Evolutionary conservation across 1,140 invertebrate genomes (phyloP).

Genomic region (Heliconius congener): DNA sequence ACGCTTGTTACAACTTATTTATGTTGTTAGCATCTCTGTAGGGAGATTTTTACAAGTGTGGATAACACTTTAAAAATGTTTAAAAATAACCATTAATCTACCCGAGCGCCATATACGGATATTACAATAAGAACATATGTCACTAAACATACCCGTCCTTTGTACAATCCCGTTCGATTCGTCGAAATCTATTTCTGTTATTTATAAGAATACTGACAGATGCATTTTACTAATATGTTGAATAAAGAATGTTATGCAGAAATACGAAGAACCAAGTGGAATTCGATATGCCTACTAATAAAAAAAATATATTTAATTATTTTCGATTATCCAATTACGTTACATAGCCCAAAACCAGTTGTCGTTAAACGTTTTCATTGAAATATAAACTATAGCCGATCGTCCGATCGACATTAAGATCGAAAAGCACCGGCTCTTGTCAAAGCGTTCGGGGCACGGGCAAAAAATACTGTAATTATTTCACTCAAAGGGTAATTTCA

Average conservation of each 20-base stretch:
- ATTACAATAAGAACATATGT: background rate
- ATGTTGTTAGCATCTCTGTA: no score
- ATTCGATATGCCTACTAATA: background rate
- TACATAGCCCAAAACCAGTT: slow-evolving; percentile 25
- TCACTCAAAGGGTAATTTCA: slow-evolving; percentile 75
- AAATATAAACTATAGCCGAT: slow-evolving; percentile 36
- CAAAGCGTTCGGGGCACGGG: slow-evolving; percentile 57
- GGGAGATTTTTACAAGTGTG: no score
- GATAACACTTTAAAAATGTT: no score
- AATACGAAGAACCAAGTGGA: background rate
- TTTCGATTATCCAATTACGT: slow-evolving; percentile 26
- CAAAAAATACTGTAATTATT: slow-evolving; percentile 75
- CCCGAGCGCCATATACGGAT: no score
- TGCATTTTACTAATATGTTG: background rate
- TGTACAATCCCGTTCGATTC: background rate
- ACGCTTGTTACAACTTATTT: no score
- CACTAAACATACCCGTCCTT: background rate
- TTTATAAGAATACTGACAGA: background rate
- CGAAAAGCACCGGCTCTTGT: slow-evolving; percentile 63
- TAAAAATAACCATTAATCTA: no score
- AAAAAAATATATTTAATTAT: slow-evolving; percentile 23
- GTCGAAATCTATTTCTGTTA: background rate
- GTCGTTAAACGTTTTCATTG: slow-evolving; percentile 29
- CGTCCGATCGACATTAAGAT: slow-evolving; percentile 57
- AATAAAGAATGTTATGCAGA: no score